These are phyloP conservation scores for Lacerta viridis DNA, from an alignment of 2,797 vertebrate species.

Conservation along the genomic window DNA sequence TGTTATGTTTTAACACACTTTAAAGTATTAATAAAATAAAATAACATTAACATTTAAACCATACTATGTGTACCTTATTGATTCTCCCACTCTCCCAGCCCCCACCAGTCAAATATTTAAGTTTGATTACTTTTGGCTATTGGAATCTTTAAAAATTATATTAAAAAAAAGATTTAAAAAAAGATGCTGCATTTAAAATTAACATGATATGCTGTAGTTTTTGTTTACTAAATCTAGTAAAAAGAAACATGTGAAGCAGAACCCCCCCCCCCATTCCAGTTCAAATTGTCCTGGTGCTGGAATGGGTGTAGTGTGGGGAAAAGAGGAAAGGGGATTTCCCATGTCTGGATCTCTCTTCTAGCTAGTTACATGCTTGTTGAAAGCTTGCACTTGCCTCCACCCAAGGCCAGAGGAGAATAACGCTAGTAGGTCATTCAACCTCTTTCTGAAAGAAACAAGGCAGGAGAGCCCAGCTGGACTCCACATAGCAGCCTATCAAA, in stretches of 20 bases:
- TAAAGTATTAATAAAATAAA: neutral
- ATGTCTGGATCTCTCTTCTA: neutral
- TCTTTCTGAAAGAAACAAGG: neutral
- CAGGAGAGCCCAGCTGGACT: neutral
- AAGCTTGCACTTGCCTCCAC: neutral
- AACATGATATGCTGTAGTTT: neutral
- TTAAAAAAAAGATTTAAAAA: too few relatives aligned
- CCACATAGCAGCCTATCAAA: neutral
- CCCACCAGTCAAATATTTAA: neutral
- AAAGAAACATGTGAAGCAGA: too few relatives aligned
- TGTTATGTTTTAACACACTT: neutral
- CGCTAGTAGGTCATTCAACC: too few relatives aligned
- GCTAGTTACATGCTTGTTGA: neutral
- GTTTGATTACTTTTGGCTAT: neutral
- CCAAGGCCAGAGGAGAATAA: neutral
- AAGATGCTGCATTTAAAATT: neutral
- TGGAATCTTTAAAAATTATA: too few relatives aligned
- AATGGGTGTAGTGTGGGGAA: too few relatives aligned
- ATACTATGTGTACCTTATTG: neutral
- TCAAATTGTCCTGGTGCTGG: too few relatives aligned
- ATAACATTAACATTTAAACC: neutral
- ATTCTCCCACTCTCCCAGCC: too few relatives aligned
- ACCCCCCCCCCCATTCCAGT: too few relatives aligned
- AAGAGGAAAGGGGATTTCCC: neutral
- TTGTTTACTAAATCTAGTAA: too few relatives aligned